Evolutionary conservation across 2,797 vertebrate genomes (phyloP), one percentile per base, ranked within the genome.

Genomic region (Pangasius mekongensis): DNA sequence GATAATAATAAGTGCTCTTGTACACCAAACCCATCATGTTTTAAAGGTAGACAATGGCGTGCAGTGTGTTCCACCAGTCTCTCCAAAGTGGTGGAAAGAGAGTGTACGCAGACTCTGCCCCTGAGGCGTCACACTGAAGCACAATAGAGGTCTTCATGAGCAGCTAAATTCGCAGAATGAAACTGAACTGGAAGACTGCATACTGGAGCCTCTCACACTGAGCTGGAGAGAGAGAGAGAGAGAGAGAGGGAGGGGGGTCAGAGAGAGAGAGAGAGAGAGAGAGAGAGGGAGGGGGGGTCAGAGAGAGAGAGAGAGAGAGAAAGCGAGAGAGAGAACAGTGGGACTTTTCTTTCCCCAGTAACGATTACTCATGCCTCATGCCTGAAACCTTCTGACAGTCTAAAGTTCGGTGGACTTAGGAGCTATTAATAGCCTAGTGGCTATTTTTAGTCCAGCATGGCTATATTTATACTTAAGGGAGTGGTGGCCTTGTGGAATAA

Each of bases 401-500:
- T 91, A 64, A 86, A 87, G 83, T 81, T 91, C 78, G 83, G 62
- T 64, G 86, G 60, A 39, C 77, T 86, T 71, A 54, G n/a, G 47
- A 54, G 91, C 90, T 93, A 93, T 93, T 90, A 91, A 93, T 93
- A 93, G 92, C 84, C 49, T 7, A 33, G 54, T 36, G 83, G 49
- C 87, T 94, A 93, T 93, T 92, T 94, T 93, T 92, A 93, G 92
- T 49, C 30, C 9, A 78, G 60, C 8, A 36, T 84, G 76, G 47
- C 88, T 94, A 92, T 93, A 93, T 94, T 92, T 94, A 91, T 83
- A 84, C 73, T 52, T 39, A 81, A 85, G 91, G 92, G 90, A 92
- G 91, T 91, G 91, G 93, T 86, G 86, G 87, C 76, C 88, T 90
- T 85, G 89, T 82, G 90, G 88, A 87, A 67, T 77, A 89, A 90